Base-by-base conservation (phyloP, 2,888 invertebrate genomes). In the Glaucopsyche alexis region DNA sequence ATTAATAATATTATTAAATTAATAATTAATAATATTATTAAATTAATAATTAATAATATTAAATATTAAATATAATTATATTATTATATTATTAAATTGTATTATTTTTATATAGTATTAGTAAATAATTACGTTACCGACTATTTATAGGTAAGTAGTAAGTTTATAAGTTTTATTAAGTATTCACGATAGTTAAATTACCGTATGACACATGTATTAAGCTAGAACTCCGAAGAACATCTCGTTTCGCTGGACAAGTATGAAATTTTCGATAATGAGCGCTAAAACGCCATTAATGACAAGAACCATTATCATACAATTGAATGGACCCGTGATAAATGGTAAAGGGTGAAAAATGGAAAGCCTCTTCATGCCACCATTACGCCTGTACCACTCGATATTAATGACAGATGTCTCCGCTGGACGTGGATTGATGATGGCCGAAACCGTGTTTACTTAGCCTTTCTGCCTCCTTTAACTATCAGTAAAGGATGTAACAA, bases 361-460 rank as follows among this genome's bases (percentile, higher is more conserved):
- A 88, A 88, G 89, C 81, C 83, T 86, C 87, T 85, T 83, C 85
- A 84, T 86, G 88, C 86, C 86, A 79, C 80, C 81, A 82, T 83
- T 79, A 88, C 91, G 91, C 89, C 90, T 86, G 86, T 84, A 85
- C 85, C 84, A 83, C 88, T 90, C 88, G 86, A 90, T 92, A 92
- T 93, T 92, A 93, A 92, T 93, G 91, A 92, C 89, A 86, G 87
- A 87, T 87, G 88, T 86, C 85, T 29, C 85, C 80, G 80, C 85
- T 84, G 85, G 92, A 92, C 91, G 84, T 83, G 83, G 87, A 91
- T 91, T 90, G 91, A 93, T 91, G 91, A 83, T 82, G 80, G 75
- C 9, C 60, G 19, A 47, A 29, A 38, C n/a, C 55, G 19, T 72
- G 72, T 72, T 47, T 72, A 45, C 64, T 72, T 72, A 47, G 60